phyloP scores from a whole-genome alignment of 2,888 invertebrate species.

The Lutraria lutraria region DNA sequence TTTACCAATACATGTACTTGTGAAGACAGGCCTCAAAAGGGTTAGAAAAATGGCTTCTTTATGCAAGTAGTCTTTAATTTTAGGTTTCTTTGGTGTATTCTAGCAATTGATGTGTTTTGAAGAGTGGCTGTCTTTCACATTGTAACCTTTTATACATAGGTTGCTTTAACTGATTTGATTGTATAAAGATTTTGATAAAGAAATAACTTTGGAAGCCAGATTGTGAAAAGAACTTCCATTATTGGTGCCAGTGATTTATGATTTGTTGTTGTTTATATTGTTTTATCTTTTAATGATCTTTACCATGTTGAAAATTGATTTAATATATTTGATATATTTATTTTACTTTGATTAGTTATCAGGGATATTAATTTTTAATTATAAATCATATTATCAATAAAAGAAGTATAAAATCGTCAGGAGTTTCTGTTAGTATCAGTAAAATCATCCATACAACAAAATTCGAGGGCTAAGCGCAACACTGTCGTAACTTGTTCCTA shows the following conservation, averaged over 20 bases:
- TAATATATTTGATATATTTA: neutral
- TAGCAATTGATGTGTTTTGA: no score
- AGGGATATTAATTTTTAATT: conserved; percentile 8
- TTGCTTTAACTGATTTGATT: no score
- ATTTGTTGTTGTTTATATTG: neutral
- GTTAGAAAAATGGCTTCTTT: no score
- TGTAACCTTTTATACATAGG: no score
- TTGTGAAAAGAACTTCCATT: neutral
- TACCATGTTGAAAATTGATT: neutral
- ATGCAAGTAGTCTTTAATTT: no score
- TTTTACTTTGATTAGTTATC: neutral
- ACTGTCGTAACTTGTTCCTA: no score
- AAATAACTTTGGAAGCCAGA: neutral
- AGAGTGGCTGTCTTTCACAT: no score
- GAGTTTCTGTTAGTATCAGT: neutral
- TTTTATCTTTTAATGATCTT: neutral
- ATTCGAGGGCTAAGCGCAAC: no score
- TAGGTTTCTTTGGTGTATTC: no score
- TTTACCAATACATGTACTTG: no score
- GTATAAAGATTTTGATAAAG: no score
- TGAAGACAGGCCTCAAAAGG: no score
- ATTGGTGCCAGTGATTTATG: neutral
- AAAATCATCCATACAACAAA: neutral
- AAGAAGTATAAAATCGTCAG: neutral
- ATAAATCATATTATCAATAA: neutral